Conservation (phyloP, 2,888 invertebrate species). For the Pammene fasciana region DNA sequence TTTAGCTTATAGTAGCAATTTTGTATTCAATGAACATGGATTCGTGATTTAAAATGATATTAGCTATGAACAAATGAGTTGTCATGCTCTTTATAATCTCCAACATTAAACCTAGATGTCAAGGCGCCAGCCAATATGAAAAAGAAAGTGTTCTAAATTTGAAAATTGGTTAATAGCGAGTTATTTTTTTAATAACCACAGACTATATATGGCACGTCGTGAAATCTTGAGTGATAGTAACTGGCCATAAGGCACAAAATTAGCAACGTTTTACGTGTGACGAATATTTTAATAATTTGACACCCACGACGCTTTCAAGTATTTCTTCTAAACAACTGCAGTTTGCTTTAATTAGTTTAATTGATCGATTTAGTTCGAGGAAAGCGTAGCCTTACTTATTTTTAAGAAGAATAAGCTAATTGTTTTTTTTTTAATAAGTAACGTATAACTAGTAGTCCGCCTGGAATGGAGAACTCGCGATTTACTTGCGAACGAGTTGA, state of each 20-base stretch:
- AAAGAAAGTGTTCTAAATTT: slow-evolving; percentile 21
- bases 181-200: slow-evolving; percentile 16
- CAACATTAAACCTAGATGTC: background rate
- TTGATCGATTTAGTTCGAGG: no score
- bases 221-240: slow-evolving; percentile 17
- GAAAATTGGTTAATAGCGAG: background rate
- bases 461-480: no score
- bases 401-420: no score
- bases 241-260: slow-evolving; percentile 26
- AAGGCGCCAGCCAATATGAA: background rate
- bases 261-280: slow-evolving; percentile 23
- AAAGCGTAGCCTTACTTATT: background rate
- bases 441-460: no score
- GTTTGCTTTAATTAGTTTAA: background rate
- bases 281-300: slow-evolving; percentile 32
- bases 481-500: no score
- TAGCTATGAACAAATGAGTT: slow-evolving; percentile 1
- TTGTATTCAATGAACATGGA: slow-evolving; percentile 16
- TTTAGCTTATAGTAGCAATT: slow-evolving; percentile 8
- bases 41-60: slow-evolving; percentile 14
- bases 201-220: slow-evolving; percentile 21
- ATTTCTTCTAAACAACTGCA: background rate
- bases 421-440: no score
- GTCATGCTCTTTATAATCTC: background rate
- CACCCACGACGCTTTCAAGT: slow-evolving; percentile 35